Evolutionary conservation across 2,113 vertebrate genomes (phyloP).

Genomic region (Epinephelus cyanopodus): DNA sequence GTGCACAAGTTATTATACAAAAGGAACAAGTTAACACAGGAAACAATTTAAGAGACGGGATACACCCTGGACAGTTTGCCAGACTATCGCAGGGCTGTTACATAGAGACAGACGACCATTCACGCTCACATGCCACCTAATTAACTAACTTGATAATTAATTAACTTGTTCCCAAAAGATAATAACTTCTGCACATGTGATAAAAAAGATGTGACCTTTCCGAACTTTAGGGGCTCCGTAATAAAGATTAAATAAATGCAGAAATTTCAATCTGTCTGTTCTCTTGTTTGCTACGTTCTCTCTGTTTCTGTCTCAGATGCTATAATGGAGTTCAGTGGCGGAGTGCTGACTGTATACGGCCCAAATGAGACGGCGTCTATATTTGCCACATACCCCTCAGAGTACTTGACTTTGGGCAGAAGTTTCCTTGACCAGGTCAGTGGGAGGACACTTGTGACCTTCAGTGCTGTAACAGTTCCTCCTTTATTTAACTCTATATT

Average conservation of each 20-base stretch:
- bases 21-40: no score
- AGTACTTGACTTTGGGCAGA: constrained; percentile 75
- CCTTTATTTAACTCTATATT: not conserved
- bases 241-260: not conserved
- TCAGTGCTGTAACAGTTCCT: not conserved
- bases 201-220: no score
- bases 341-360: constrained; percentile 83
- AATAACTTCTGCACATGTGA: no score
- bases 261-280: not conserved
- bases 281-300: not conserved
- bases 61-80: no score
- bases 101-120: no score
- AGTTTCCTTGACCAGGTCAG: constrained; percentile 89
- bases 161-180: no score
- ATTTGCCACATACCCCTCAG: constrained; percentile 89
- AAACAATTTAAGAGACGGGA: no score
- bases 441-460: not conserved
- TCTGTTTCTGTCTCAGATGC: constrained; percentile 77
- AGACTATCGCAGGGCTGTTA: no score
- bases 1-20: no score
- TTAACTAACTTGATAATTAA: no score
- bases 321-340: constrained; percentile 85
- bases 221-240: no score
- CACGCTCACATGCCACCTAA: no score
- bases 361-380: constrained; percentile 89